Evolutionary conservation across 2,888 invertebrate genomes (phyloP).

Genomic region (Pardosa pseudoannulata): DNA sequence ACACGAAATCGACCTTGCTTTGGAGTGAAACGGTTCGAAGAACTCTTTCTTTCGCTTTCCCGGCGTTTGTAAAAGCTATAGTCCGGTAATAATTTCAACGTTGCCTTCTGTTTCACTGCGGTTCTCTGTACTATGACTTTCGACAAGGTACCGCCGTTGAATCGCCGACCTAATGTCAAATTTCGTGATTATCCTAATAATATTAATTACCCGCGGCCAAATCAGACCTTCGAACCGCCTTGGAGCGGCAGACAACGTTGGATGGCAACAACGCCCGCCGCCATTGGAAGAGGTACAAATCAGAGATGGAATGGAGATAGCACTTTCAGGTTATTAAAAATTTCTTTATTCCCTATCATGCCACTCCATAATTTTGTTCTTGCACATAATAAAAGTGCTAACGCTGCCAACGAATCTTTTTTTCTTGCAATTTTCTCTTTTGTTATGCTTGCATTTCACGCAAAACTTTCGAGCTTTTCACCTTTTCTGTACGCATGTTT

Average conservation of each 20-base stretch:
- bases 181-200: slow-evolving; percentile 61
- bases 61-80: slow-evolving; percentile 11
- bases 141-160: slow-evolving; percentile 56
- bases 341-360: neutral
- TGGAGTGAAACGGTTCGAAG: slow-evolving; percentile 24
- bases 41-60: slow-evolving; percentile 15
- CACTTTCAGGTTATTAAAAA: slow-evolving; percentile 28
- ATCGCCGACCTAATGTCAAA: slow-evolving; percentile 53
- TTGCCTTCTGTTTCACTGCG: slow-evolving; percentile 22
- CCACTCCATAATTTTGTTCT: too few relatives aligned
- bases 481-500: too few relatives aligned
- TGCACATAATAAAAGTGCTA: too few relatives aligned
- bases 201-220: slow-evolving; percentile 48
- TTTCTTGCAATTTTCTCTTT: too few relatives aligned
- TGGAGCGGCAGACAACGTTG: slow-evolving; percentile 42
- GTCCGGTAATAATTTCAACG: slow-evolving; percentile 18
- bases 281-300: slow-evolving; percentile 48
- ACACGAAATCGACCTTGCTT: slow-evolving; percentile 3
- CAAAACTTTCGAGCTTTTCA: too few relatives aligned
- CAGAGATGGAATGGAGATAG: slow-evolving; percentile 48
- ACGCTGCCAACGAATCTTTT: too few relatives aligned
- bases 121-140: slow-evolving; percentile 50
- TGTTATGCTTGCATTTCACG: too few relatives aligned
- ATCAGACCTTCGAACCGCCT: slow-evolving; percentile 53
- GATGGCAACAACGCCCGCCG: slow-evolving; percentile 48